phyloP scores from a whole-genome alignment of 2,113 vertebrate genomes.

The Camarhynchus parvulus region DNA sequence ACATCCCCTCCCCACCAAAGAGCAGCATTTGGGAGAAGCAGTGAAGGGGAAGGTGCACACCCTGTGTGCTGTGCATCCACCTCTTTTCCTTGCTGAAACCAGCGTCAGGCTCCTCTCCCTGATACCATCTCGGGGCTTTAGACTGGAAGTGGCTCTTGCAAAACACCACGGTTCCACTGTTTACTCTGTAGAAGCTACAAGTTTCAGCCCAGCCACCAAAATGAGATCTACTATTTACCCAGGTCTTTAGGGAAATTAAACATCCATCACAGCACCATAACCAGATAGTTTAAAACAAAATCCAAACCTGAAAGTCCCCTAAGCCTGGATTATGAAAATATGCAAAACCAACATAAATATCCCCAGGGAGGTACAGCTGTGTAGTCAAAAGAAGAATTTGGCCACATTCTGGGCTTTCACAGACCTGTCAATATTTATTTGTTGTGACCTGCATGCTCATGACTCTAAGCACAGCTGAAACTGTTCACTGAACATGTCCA shows the following conservation, averaged over 20 bases:
- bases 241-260: not conserved
- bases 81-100: not conserved
- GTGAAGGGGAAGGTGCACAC: not conserved
- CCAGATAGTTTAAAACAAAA: not conserved
- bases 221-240: not conserved
- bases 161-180: not conserved
- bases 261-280: not conserved
- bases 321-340: constrained; percentile 12
- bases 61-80: not conserved
- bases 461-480: not conserved
- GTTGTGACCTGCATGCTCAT: not conserved
- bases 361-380: not conserved
- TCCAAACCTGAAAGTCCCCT: not conserved
- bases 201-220: not conserved
- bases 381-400: not conserved
- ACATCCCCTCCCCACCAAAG: not conserved
- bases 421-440: not conserved
- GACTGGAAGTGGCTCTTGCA: not conserved
- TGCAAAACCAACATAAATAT: not conserved
- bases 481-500: not conserved
- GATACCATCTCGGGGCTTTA: not conserved
- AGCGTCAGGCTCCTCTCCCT: not conserved
- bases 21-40: not conserved
- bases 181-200: not conserved
- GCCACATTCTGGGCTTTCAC: not conserved